Evolutionary conservation across 2,113 vertebrate genomes (phyloP), one percentile per base, ranked within the genome.

Genomic region (Telmatochromis bifrenatus): DNA sequence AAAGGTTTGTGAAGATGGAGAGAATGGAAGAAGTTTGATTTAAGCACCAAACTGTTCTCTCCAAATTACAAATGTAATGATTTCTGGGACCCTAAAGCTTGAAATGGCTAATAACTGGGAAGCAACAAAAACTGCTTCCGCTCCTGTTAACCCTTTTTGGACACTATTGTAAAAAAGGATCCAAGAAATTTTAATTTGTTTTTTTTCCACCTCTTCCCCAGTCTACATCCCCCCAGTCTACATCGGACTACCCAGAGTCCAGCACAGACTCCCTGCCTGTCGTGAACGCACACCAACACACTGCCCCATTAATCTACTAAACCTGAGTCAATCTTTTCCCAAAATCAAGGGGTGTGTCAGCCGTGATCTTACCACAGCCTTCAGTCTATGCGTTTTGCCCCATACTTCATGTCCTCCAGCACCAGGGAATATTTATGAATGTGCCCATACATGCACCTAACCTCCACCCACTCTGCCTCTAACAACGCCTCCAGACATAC

Each of bases 361-460:
- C 6, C 2, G 4, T 11, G 28, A 62, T 0, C 28, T 62, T 19
- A 0, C 9, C 28, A 19, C 58, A 33, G 1, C 28, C 58, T 62
- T 62, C 58, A 33, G 58, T 19, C 9, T 60, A 2, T 62, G 58
- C 0, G 3, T 19, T 62, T 19, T 62, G 58, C 28, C 58, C 58
- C 2, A 11, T 62, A 62, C 15, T 33, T 62, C 2, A 62, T 62
- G 15, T 62, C 9, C 0, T 17, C 28, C 58, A 62, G 28, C 28
- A 33, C 15, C 15, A 33, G 58, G 9, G 58, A 19, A 62, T 19
- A 62, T 33, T 62, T 33, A 7, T 33, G 58, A 62, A 62, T 11
- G 2, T 62, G 3, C 15, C 15, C 58, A 33, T 62, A 19, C 15
- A 33, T 4, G 28, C 58, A 60, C 28, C 28, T 33, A 62, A 33